Conservation (phyloP, 2,888 invertebrate genomes). For the Cotesia congregata region DNA sequence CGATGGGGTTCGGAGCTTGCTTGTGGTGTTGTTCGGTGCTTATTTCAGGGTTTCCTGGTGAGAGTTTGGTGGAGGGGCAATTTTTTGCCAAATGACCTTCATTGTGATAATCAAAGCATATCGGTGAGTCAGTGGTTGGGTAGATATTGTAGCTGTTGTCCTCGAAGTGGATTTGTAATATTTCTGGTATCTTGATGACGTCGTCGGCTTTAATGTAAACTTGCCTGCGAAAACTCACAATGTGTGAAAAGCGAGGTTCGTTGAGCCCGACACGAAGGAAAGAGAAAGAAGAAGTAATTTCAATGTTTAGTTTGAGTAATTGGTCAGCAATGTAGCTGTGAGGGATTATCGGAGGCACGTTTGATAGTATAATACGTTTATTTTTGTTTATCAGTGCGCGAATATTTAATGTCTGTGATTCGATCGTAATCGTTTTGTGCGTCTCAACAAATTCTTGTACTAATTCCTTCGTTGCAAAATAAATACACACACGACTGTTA, state of each 20-base stretch:
- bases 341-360: conserved; percentile 47
- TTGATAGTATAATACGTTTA: conserved; percentile 44
- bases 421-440: conserved; percentile 29
- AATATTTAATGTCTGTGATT: conserved; percentile 25
- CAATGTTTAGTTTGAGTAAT: conserved; percentile 38
- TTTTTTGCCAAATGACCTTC: conserved; percentile 32
- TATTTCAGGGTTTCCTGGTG: no score
- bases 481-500: conserved; percentile 39
- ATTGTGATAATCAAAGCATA: conserved; percentile 30
- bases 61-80: background rate
- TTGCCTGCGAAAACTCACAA: conserved; percentile 40
- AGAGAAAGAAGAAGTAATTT: conserved; percentile 38
- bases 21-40: no score
- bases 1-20: no score
- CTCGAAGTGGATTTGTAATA: conserved; percentile 15
- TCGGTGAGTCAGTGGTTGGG: conserved; percentile 13
- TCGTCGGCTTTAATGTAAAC: conserved; percentile 29
- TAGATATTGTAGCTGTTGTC: conserved; percentile 23
- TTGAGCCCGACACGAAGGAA: conserved; percentile 41
- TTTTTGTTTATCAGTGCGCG: conserved; percentile 41
- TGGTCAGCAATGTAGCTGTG: conserved; percentile 38
- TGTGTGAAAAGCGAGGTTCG: conserved; percentile 35
- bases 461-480: conserved; percentile 34
- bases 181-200: conserved; percentile 16
- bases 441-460: conserved; percentile 35